Conservation (phyloP, 2,797 vertebrate genomes). For the Gorsachius magnificus region DNA sequence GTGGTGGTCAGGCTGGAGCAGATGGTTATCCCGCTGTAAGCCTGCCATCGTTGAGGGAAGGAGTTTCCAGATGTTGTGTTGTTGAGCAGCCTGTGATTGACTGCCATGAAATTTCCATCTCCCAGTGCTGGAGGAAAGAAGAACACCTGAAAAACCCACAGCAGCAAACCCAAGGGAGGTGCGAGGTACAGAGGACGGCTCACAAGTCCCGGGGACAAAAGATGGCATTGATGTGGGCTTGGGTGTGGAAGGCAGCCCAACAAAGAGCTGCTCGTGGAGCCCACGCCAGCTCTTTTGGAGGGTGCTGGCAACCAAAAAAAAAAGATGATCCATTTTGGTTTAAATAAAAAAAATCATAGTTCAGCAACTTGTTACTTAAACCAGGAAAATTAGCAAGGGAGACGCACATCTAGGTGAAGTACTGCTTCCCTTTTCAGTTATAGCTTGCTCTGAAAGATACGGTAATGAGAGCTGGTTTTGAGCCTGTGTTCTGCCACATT, state of each 20-base stretch:
- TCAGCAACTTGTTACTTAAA: neutral
- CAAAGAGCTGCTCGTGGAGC: neutral
- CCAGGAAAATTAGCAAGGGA: neutral
- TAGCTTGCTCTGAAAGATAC: neutral
- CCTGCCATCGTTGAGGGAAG: neutral
- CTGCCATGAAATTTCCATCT: neutral
- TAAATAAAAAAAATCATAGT: neutral
- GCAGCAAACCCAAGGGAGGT: neutral
- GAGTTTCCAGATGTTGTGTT: neutral
- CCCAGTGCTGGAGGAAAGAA: neutral
- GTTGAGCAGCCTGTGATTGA: neutral
- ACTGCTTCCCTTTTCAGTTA: neutral
- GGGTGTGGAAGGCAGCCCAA: neutral
- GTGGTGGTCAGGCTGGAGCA: neutral
- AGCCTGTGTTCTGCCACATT: neutral
- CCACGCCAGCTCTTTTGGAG: rapidly evolving
- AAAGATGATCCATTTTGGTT: neutral
- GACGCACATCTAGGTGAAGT: neutral
- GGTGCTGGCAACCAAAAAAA: neutral
- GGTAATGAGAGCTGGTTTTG: neutral
- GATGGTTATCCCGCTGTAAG: neutral
- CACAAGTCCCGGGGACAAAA: neutral
- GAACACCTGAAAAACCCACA: neutral
- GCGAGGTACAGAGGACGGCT: neutral
- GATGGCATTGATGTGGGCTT: neutral